Base-by-base conservation (phyloP, 2,888 invertebrate species). In the Drosophila mercatorum region DNA sequence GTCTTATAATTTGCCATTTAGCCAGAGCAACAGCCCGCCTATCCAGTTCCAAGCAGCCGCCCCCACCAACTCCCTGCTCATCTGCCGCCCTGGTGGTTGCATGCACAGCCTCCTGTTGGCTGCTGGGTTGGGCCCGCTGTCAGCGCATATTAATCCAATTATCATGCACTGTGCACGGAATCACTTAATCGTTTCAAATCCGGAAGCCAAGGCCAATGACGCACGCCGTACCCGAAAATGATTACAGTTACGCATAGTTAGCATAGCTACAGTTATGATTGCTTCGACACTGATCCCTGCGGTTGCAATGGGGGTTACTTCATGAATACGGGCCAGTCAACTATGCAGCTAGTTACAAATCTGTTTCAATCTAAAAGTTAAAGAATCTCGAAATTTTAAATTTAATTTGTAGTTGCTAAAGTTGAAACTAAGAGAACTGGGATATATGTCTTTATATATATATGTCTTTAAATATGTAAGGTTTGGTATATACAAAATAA, bases 81-180 rank as follows among this genome's bases (percentile, higher is more conserved):
- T 22, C 22, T 22, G 26, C 44, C 46, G 49, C 17, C 49, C 60
- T 51, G 65, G 64, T 78, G 69, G 66, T 78, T 65, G 71, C 64
- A 63, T 63, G 75, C 58, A 55, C 77, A 63, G 74, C 81, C 74
- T 75, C 69, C 68, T 73, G 77, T 68, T 11, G 77, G 46, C 22
- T 31, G 17, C 14, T 38, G 72, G 46, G 34, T 8, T 63, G 69
- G 61, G 41, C 40, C 40, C 64, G 79, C 77, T 83, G 87, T 83
- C 84, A 81, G 80, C 91, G 86, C 88, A 90, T 90, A 90, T 89
- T 91, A 91, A 91, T 91, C 91, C 91, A 91, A 91, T 91, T 91
- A 91, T 87, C 87, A 88, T 79, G 87, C 75, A 81, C 80, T 79
- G 81, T 81, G 81, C 81, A 91, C 85, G 79, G 83, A 89, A 91